Evolutionary conservation across 2,888 invertebrate species (phyloP), one percentile per base, ranked within the genome.

Genomic region (Megalurothrips usitatus): DNA sequence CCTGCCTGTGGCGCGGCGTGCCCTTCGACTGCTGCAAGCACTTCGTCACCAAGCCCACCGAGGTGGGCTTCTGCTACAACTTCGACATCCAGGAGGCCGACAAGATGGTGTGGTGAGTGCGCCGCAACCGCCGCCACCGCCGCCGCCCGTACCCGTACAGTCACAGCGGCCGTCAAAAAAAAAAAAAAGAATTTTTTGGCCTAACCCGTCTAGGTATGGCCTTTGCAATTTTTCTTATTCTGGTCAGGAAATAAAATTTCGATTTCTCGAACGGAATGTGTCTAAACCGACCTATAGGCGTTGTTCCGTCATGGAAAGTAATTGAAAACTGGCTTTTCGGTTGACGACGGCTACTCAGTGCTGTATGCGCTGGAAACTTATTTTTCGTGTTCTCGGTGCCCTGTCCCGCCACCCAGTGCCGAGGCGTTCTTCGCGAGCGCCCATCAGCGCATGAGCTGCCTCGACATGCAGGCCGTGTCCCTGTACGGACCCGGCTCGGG

Each of bases 21-120:
- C 68, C 68, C 26, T 75, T 75, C 26, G 68, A 75, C 68, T 75
- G 68, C 26, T 75, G 68, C 68, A 75, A 75, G 26, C 68, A 75
- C 68, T 75, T 75, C 23, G 23, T 10, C 10, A 1, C 23, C 11
- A 23, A 26, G 12, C 9, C 68, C 23, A 75, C 68, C 9, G 68
- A 75, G 12, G 26, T 26, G 68, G 68, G 68, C 68, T 75, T 26
- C 68, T 75, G 68, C 68, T 75, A 26, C 68, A 26, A 26, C 68
- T 75, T 75, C 26, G 9, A 26, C 23, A 26, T 12, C 12, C 9
- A 1, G 26, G 26, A 75, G 26, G 68, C 68, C 23, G 26, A 75
- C 68, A 23, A 12, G 11, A 75, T 75, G 68, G 68, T 75, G 23
- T 75, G 68, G 68, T 75, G 8, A 14, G 58, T n/a, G 12, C 58